Evolutionary conservation across 2,797 vertebrate genomes (phyloP).

Genomic region (Chaunax sp.): DNA sequence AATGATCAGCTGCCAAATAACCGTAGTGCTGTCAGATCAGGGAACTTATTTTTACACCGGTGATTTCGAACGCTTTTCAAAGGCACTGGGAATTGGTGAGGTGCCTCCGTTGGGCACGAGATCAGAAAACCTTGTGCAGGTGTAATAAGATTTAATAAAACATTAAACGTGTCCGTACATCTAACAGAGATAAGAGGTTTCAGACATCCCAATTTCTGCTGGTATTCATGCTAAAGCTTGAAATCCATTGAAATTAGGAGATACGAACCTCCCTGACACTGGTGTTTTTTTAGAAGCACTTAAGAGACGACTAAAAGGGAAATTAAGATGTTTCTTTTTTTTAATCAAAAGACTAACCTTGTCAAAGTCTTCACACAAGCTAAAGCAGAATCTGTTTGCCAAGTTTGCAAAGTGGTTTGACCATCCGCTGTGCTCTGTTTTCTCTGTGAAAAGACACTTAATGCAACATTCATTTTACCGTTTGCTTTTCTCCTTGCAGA

Average conservation of each 20-base stretch:
- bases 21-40: too few relatives aligned
- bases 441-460: constrained; percentile 24
- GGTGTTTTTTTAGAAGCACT: constrained; percentile 52
- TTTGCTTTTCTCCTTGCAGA: constrained; percentile 17
- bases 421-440: constrained; percentile 25
- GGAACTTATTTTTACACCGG: too few relatives aligned
- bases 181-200: constrained; percentile 12
- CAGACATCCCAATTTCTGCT: constrained; percentile 1
- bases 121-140: constrained; percentile 7
- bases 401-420: constrained; percentile 32
- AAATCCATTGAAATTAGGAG: constrained; percentile 32
- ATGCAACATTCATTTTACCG: constrained; percentile 23
- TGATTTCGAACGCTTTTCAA: not conserved
- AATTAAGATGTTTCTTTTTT: constrained; percentile 28
- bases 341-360: constrained; percentile 31
- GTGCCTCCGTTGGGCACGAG: not conserved
- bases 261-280: constrained; percentile 41
- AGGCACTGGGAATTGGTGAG: too few relatives aligned
- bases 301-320: constrained; percentile 36
- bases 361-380: constrained; percentile 31
- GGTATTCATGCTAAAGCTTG: constrained; percentile 14
- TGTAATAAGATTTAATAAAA: not conserved
- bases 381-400: constrained; percentile 33
- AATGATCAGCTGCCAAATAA: too few relatives aligned
- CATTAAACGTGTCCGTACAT: constrained; percentile 22